Percentiles rank a stretch among this genome's conserved stretches.
Evolutionary conservation across 2,113 vertebrate genomes (phyloP).

Genomic region (Spheniscus mendiculus): DNA sequence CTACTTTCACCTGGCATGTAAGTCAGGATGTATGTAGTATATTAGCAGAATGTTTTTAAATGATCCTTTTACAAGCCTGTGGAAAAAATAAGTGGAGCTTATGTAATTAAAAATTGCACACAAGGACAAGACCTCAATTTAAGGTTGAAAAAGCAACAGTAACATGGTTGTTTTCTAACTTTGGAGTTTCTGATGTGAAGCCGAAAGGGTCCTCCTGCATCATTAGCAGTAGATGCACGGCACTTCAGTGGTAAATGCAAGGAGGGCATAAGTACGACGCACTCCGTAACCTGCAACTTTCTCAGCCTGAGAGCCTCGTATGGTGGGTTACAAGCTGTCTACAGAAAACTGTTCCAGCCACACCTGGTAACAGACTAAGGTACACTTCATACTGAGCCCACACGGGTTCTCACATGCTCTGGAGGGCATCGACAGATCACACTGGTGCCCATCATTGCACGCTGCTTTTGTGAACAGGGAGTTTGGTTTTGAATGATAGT

Average conservation of each 20-base stretch:
- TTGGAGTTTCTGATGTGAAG: background rate
- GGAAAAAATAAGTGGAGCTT: background rate
- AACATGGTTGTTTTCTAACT: background rate
- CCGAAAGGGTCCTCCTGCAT: background rate
- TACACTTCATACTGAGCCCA: rapidly evolving
- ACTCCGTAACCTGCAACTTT: background rate
- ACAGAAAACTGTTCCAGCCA: background rate
- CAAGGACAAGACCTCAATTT: background rate
- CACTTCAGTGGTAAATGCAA: background rate
- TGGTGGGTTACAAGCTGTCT: background rate
- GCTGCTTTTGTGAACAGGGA: background rate
- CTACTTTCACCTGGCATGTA: background rate
- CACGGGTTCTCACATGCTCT: rapidly evolving
- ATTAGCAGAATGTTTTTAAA: background rate
- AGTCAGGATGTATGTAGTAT: background rate
- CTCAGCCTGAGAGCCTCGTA: background rate
- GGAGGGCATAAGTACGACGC: background rate
- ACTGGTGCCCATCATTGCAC: rapidly evolving
- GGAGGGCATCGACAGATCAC: rapidly evolving
- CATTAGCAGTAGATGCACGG: background rate
- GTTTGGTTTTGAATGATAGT: background rate
- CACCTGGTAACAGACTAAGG: background rate
- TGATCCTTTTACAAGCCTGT: background rate
- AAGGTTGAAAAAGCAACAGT: background rate
- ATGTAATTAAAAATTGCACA: background rate